Evolutionary conservation across 2,888 invertebrate species (phyloP), one percentile per base, ranked within the genome.

Genomic region (Junonia oenone): DNA sequence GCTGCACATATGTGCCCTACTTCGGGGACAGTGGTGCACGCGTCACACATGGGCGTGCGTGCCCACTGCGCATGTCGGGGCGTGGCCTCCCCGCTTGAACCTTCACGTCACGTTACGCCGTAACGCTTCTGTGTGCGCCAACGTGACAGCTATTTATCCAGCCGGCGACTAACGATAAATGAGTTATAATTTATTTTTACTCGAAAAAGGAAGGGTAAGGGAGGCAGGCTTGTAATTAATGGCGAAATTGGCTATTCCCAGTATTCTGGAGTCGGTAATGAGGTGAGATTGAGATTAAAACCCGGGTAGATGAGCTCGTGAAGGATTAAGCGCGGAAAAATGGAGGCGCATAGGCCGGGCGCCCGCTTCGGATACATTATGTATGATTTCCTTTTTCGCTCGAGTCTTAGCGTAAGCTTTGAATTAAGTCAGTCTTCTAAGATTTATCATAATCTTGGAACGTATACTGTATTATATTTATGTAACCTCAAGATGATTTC

Each of bases 171-270:
- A 69, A 83, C 84, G 81, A 89, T 88, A 89, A 89, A 90, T 88
- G 88, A 84, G 79, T 89, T 86, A 88, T 83, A 86, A 90, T 89
- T 89, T 88, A 88, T 89, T 90, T 89, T 89, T 88, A 85, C 89
- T 77, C 78, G 80, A 80, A 86, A 87, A 83, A 81, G 84, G 83
- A 79, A 81, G 83, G 83, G 85, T 81, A 78, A 75, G 77, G 78
- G 77, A 72, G 78, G 73, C 69, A 64, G 68, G 72, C 68, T 62
- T 50, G 83, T 87, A 89, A 88, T 90, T 89, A 89, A 90, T 89
- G 88, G 76, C 73, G 78, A 79, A 88, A 90, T 89, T 89, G 89
- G 84, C 89, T 87, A 84, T 88, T 87, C 87, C 81, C 77, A 85
- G 84, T 82, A 83, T 88, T 89, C 79, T 78, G 83, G 82, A 79